phyloP scores from a whole-genome alignment of 92 coral and sea anemone genomes.

The Porites lobata region DNA sequence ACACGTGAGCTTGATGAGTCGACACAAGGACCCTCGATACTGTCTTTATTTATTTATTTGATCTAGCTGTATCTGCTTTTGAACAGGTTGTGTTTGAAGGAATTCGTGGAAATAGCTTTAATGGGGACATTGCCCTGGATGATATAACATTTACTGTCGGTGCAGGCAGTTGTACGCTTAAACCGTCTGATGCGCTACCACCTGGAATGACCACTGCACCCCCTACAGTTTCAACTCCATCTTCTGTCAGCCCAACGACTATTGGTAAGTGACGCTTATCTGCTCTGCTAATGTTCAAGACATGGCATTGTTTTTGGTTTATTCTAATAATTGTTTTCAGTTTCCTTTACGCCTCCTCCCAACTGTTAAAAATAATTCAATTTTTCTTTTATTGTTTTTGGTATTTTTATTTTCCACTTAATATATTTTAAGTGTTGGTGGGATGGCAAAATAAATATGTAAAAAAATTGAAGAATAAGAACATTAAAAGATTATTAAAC shows the following conservation, averaged over 20 bases:
- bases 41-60: too few relatives aligned
- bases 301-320: neutral
- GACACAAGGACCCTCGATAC: too few relatives aligned
- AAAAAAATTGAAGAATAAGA: too few relatives aligned
- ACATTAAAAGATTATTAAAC: too few relatives aligned
- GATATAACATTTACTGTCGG: constrained; percentile 86
- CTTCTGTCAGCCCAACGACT: constrained; percentile 81
- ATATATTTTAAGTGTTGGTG: too few relatives aligned
- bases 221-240: constrained; percentile 75
- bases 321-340: neutral
- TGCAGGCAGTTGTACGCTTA: constrained; percentile 73
- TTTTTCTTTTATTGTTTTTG: too few relatives aligned
- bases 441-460: too few relatives aligned
- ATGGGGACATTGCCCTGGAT: constrained; percentile 89
- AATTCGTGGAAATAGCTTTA: constrained; percentile 79
- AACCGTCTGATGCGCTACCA: constrained; percentile 82
- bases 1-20: too few relatives aligned
- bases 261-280: constrained; percentile 61
- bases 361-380: too few relatives aligned
- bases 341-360: too few relatives aligned
- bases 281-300: neutral
- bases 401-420: too few relatives aligned
- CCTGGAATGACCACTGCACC: constrained; percentile 69
- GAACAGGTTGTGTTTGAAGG: constrained; percentile 84
- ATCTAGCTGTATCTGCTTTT: neutral